A percentile compares a stretch with the other conserved stretches of the same genome.
Evolutionary conservation across 92 coral and sea anemone genomes (phyloP).

Genomic region (Blastomussa wellsi): DNA sequence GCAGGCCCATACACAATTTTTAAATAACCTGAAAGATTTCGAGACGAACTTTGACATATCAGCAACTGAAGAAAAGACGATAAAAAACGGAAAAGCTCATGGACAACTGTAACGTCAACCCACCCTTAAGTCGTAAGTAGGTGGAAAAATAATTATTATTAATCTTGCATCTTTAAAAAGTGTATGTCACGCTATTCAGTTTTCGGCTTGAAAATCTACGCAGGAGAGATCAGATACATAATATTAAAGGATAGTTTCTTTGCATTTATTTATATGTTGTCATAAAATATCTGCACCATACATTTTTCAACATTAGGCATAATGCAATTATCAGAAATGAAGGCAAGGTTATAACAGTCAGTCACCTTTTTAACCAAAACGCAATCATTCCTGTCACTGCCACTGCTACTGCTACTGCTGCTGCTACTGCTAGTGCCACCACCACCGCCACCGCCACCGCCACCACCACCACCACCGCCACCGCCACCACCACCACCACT

Average conservation of each 20-base stretch:
- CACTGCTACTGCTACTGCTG: too few relatives aligned
- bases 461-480: too few relatives aligned
- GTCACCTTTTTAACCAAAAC: too few relatives aligned
- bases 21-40: conserved; percentile 13
- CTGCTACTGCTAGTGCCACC: too few relatives aligned
- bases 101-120: not conserved
- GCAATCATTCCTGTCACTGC: too few relatives aligned
- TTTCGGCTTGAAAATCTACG: too few relatives aligned
- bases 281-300: too few relatives aligned
- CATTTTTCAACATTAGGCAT: too few relatives aligned
- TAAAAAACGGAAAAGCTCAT: not conserved
- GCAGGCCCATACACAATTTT: conserved; percentile 14
- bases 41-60: not conserved
- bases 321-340: too few relatives aligned
- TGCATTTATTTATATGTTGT: not conserved
- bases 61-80: not conserved
- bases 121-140: not conserved
- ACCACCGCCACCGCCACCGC: too few relatives aligned
- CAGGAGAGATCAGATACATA: not conserved
- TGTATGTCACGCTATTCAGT: not conserved
- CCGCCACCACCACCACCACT: too few relatives aligned
- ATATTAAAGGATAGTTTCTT: not conserved
- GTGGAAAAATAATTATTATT: not conserved
- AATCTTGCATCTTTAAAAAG: not conserved
- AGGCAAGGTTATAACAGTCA: too few relatives aligned